phyloP scores from a whole-genome alignment of 2,113 vertebrate species.

The Prochilodus magdalenae region DNA sequence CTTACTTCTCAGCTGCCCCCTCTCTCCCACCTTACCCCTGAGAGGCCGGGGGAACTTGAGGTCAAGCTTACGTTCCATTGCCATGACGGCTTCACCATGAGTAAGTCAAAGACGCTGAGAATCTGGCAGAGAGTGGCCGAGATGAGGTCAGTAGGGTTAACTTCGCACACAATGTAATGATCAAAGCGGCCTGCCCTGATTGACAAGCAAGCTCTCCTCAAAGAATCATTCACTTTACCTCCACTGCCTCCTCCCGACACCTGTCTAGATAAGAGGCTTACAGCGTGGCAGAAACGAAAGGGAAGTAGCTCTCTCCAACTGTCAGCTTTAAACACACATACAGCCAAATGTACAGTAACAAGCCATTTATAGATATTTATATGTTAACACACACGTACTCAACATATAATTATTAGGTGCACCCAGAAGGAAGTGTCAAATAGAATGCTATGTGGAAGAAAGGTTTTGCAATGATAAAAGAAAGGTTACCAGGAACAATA shows the following conservation, averaged over 20 bases:
- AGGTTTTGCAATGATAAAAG: no score
- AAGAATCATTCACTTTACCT: not conserved
- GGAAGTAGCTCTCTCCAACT: not conserved
- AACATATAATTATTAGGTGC: no score
- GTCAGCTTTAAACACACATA: not conserved
- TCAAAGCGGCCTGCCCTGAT: constrained; percentile 23
- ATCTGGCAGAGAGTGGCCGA: not conserved
- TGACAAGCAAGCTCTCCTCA: constrained; percentile 36
- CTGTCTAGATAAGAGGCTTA: not conserved
- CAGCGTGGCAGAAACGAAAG: not conserved
- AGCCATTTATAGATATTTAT: no score
- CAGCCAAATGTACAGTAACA: not conserved
- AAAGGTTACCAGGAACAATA: no score
- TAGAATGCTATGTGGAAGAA: no score
- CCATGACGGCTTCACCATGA: not conserved
- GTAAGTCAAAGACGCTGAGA: constrained; percentile 12
- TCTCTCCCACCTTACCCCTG: not conserved
- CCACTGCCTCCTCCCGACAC: not conserved
- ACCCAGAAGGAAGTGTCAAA: no score
- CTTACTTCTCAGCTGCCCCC: not conserved
- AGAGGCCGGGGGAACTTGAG: not conserved
- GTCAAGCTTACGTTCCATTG: not conserved
- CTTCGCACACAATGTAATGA: constrained; percentile 30
- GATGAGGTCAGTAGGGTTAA: constrained; percentile 49
- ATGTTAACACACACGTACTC: no score